Percentiles rank a stretch among this genome's conserved stretches.
Conservation (phyloP, 2,113 vertebrate genomes). For the Dinomys branickii region DNA sequence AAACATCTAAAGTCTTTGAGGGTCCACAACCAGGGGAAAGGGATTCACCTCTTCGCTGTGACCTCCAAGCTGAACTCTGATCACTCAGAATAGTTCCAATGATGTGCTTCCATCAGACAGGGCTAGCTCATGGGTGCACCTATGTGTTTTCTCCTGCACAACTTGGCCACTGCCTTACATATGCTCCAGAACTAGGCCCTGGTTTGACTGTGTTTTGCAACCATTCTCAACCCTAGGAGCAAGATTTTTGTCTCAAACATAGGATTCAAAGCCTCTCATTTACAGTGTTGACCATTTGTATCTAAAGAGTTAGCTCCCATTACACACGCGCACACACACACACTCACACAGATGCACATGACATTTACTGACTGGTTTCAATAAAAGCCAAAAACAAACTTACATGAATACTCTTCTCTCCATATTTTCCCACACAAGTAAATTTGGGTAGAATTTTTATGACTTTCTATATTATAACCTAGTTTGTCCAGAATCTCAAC, state of each 20-base stretch:
- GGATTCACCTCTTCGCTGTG: neutral
- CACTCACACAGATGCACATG: neutral
- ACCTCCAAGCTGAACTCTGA: neutral
- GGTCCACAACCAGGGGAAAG: rapidly evolving
- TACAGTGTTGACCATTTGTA: neutral
- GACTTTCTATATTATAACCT: neutral
- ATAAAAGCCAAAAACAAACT: neutral
- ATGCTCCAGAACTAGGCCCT: neutral
- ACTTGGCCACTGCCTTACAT: neutral
- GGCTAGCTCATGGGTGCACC: neutral
- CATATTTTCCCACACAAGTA: neutral
- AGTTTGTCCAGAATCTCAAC: neutral
- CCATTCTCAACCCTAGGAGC: neutral
- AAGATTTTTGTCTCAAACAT: neutral
- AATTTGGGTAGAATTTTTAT: neutral
- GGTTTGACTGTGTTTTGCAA: neutral
- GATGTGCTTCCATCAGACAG: neutral
- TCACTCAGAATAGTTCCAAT: neutral
- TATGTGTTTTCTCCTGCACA: neutral
- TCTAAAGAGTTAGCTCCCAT: neutral
- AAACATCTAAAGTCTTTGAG: neutral
- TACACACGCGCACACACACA: neutral
- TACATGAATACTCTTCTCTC: neutral
- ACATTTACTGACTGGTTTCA: neutral
- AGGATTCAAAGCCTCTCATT: neutral